A percentile compares a stretch with the other conserved stretches of the same genome.
Conservation (phyloP, 1,140 invertebrate genomes). For the Diuraphis noxia region DNA sequence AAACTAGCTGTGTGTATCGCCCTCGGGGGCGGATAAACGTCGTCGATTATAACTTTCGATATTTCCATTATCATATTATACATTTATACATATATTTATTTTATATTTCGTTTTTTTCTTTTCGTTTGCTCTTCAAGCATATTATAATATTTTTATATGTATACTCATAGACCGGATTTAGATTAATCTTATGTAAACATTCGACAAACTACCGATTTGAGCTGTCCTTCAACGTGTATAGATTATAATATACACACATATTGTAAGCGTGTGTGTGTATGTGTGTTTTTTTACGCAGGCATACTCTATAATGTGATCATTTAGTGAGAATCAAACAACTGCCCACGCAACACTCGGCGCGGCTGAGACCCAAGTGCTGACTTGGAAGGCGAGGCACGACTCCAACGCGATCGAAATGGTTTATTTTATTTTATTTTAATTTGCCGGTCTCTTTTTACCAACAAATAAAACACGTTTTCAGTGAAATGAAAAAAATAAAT, state of each 20-base stretch:
- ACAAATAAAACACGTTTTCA: conserved; percentile 17
- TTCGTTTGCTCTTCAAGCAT: background rate
- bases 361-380: conserved; percentile 3
- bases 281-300: background rate
- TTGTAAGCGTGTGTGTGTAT: background rate
- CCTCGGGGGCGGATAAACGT: conserved; percentile 43
- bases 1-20: background rate
- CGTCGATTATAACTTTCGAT: conserved; percentile 44
- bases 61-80: conserved; percentile 8
- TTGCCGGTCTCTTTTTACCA: background rate
- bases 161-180: conserved; percentile 15
- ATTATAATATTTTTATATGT: background rate
- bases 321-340: conserved; percentile 25
- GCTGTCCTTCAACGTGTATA: conserved; percentile 12
- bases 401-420: background rate
- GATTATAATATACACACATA: conserved; percentile 7
- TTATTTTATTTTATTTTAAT: conserved; percentile 15
- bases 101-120: conserved; percentile 12
- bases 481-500: background rate
- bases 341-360: conserved; percentile 30
- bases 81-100: background rate
- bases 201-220: conserved; percentile 27
- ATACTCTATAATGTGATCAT: background rate
- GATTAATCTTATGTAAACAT: conserved; percentile 46
- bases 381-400: conserved; percentile 7